Percentiles rank a stretch among this genome's conserved stretches.
Evolutionary conservation across 2,888 invertebrate genomes (phyloP).

Genomic region (Brenthis daphne): DNA sequence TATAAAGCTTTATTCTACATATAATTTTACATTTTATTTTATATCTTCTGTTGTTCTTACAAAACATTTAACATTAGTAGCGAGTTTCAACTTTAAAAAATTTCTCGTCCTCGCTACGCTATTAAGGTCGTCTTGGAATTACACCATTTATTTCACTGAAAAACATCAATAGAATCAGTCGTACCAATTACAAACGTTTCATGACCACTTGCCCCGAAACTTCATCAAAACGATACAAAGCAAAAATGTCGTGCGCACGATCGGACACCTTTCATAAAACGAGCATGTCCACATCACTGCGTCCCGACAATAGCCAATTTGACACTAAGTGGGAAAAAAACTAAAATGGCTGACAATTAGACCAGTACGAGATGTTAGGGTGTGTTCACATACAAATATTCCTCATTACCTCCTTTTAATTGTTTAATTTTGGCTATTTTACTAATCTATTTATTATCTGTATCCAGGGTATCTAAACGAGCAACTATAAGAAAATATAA

Average conservation of each 20-base stretch:
- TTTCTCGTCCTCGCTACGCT: no score
- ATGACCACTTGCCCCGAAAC: conserved; percentile 21
- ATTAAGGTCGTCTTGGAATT: no score
- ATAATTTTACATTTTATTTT: neutral
- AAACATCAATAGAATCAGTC: no score
- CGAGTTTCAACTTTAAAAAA: no score
- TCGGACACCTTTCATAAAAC: conserved; percentile 34
- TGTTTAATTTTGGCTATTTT: neutral
- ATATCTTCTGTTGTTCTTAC: neutral
- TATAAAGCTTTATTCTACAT: no score
- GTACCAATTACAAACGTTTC: neutral
- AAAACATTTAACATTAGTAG: no score
- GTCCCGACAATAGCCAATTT: conserved; percentile 73
- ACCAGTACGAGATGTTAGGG: conserved; percentile 1
- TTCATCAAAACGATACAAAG: conserved; percentile 41
- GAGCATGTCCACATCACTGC: conserved; percentile 41
- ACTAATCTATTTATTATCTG: no score
- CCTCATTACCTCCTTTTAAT: neutral
- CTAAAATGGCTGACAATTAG: conserved; percentile 43
- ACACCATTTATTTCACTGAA: no score
- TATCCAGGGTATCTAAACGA: no score
- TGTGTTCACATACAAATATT: neutral
- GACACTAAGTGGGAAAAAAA: conserved; percentile 69
- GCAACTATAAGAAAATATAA: no score
- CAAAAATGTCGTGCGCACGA: conserved; percentile 40